phyloP scores from a whole-genome alignment of 1,140 invertebrate species.

The Bombus vancouverensis region DNA sequence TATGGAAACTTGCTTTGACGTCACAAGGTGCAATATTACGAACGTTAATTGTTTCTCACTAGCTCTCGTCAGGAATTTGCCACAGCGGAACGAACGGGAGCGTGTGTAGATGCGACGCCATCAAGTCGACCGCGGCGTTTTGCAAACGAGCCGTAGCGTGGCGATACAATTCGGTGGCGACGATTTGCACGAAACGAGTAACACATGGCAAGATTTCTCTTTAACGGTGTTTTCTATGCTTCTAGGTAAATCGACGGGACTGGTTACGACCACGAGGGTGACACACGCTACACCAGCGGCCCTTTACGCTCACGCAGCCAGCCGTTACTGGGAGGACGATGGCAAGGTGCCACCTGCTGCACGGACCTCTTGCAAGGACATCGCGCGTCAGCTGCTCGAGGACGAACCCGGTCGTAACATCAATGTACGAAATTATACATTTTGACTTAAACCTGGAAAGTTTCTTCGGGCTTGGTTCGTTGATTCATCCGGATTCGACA shows the following conservation, averaged over 20 bases:
- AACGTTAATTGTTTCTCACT: neutral
- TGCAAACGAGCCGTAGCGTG: constrained; percentile 41
- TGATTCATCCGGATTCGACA: neutral
- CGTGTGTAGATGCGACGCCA: constrained; percentile 18
- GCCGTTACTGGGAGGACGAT: constrained; percentile 92
- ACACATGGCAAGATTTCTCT: no score
- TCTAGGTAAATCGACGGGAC: constrained; percentile 84
- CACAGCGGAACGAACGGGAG: neutral
- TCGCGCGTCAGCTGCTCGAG: constrained; percentile 89
- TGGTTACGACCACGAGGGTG: constrained; percentile 91
- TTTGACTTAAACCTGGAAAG: neutral
- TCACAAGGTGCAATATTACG: no score
- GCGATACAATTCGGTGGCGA: neutral
- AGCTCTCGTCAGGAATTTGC: constrained; percentile 9
- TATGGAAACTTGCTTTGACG: no score
- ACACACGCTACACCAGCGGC: constrained; percentile 92
- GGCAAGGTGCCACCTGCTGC: constrained; percentile 84
- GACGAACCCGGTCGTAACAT: constrained; percentile 88
- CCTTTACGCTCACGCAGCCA: constrained; percentile 90
- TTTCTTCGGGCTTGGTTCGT: neutral
- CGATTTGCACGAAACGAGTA: neutral
- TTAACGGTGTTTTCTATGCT: constrained; percentile 34
- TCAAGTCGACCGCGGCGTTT: constrained; percentile 27
- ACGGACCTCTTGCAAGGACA: constrained; percentile 86
- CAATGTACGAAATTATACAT: constrained; percentile 81